Evolutionary conservation across 2,888 invertebrate species (phyloP).

Genomic region (Aplocera efformata): DNA sequence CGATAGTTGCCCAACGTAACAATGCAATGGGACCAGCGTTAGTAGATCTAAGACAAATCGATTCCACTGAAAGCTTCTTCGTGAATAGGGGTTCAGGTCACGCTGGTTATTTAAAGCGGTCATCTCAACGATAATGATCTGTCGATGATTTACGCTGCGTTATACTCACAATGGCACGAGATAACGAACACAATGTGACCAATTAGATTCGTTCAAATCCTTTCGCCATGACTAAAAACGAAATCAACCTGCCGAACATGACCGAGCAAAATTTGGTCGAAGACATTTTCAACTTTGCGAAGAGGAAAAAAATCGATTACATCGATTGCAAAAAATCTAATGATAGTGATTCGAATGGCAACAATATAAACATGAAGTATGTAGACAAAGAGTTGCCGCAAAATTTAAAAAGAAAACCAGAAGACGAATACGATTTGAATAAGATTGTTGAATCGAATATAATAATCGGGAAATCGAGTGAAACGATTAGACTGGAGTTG

Average conservation of each 20-base stretch:
- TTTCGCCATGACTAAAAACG: constrained; percentile 64
- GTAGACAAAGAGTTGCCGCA: constrained; percentile 29
- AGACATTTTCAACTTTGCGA: constrained; percentile 58
- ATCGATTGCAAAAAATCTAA: constrained; percentile 29
- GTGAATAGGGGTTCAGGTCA: constrained; percentile 44
- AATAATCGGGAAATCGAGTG: constrained; percentile 56
- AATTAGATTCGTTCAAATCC: constrained; percentile 55
- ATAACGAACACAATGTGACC: constrained; percentile 71
- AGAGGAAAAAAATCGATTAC: constrained; percentile 54
- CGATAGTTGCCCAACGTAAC: constrained; percentile 74
- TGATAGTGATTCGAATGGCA: constrained; percentile 29
- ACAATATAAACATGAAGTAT: constrained; percentile 51
- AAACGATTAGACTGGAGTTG: constrained; percentile 57
- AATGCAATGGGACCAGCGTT: constrained; percentile 55
- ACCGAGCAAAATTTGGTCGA: constrained; percentile 55
- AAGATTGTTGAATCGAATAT: constrained; percentile 58
- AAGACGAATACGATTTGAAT: constrained; percentile 46
- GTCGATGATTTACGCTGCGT: constrained; percentile 74
- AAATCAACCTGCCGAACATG: constrained; percentile 56
- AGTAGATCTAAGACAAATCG: constrained; percentile 49
- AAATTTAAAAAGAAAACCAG: constrained; percentile 50
- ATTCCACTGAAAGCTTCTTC: constrained; percentile 28
- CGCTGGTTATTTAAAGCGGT: constrained; percentile 58
- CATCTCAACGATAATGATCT: constrained; percentile 76
- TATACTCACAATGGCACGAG: constrained; percentile 69